Evolutionary conservation across 1,140 invertebrate genomes (phyloP).

Genomic region (Harpegnathos saltator): DNA sequence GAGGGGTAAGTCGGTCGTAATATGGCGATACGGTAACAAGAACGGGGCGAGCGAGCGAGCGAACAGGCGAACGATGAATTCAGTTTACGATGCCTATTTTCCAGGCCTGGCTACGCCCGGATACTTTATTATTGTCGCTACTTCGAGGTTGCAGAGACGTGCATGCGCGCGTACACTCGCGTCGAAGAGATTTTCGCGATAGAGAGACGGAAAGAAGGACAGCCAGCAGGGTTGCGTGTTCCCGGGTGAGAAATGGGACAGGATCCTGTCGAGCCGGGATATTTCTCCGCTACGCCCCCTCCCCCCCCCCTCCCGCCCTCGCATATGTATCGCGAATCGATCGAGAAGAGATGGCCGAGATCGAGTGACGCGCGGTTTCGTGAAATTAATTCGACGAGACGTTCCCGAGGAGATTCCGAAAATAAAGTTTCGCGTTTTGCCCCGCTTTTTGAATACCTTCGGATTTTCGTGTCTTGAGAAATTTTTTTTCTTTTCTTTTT

Average conservation of each 20-base stretch:
- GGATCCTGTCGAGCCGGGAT: conserved; percentile 42
- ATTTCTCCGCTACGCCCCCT: conserved; percentile 13
- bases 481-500: neutral
- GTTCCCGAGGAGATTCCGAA: neutral
- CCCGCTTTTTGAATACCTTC: neutral
- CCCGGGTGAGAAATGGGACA: conserved; percentile 9
- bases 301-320: no score
- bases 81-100: conserved; percentile 76
- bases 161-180: conserved; percentile 27
- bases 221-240: conserved; percentile 28
- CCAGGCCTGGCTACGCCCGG: conserved; percentile 52
- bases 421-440: neutral
- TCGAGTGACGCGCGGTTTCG: conserved; percentile 13
- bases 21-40: conserved; percentile 70
- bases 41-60: neutral
- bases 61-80: conserved; percentile 67
- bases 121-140: conserved; percentile 76
- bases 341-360: conserved; percentile 10
- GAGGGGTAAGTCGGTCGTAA: conserved; percentile 61
- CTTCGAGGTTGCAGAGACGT: conserved; percentile 47
- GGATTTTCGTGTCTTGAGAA: neutral
- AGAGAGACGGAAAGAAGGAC: conserved; percentile 28
- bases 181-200: conserved; percentile 43
- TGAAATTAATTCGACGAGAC: conserved; percentile 29
- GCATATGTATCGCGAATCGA: conserved; percentile 5